These are phyloP conservation scores for Nannoperca australis DNA, from an alignment of 2,797 vertebrate species.

Conservation along the genomic window DNA sequence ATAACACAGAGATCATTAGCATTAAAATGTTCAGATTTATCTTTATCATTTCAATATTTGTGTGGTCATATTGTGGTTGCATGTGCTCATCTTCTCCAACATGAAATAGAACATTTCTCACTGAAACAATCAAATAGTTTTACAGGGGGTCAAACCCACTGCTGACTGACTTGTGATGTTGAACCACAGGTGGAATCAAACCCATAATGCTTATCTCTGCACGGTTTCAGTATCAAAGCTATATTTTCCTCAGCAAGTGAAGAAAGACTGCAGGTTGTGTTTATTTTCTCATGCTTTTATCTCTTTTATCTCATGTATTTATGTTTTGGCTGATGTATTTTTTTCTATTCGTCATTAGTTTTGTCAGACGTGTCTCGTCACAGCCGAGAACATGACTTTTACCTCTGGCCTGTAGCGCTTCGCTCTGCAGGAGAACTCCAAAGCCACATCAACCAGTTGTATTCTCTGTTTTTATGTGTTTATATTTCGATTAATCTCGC, in stretches of 20 bases:
- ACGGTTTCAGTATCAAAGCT: not conserved
- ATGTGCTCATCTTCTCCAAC: not conserved
- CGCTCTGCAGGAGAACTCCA: conserved; percentile 15
- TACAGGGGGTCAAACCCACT: not conserved
- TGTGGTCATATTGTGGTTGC: not conserved
- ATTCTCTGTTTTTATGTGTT: conserved; percentile 44
- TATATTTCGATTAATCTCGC: conserved; percentile 22
- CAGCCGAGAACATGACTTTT: conserved; percentile 7
- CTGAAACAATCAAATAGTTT: not conserved
- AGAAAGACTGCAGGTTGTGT: not conserved
- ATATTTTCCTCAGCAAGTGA: not conserved
- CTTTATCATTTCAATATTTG: not conserved
- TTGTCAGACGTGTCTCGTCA: conserved; percentile 11
- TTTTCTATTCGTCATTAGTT: conserved; percentile 10
- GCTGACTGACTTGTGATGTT: not conserved
- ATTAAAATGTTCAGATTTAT: not conserved
- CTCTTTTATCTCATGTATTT: conserved; percentile 13
- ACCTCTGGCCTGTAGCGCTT: conserved; percentile 14
- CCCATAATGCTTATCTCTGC: not conserved
- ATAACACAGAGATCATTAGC: not conserved
- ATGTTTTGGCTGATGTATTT: conserved; percentile 5
- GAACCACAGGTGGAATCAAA: not conserved
- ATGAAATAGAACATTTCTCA: not conserved
- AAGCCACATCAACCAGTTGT: conserved; percentile 29
- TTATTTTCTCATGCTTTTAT: conserved; percentile 5